Base-by-base conservation (phyloP, 2,797 vertebrate genomes). In the Falco peregrinus region DNA sequence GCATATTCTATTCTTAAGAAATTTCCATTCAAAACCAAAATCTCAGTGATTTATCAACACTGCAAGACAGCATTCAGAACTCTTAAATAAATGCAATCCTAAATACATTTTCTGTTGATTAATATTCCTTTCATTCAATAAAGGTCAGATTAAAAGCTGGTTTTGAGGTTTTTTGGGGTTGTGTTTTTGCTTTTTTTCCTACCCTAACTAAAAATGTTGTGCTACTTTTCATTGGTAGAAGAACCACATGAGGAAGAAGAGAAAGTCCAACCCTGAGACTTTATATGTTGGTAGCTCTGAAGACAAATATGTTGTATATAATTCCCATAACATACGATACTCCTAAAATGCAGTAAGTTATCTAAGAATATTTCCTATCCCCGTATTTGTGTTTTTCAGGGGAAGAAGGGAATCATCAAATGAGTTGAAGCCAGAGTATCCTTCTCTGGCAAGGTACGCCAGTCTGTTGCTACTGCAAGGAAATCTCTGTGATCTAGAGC, bases 91-190 rank as follows among this genome's bases (percentile, higher is more conserved):
- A 61, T 25, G 7, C 16, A 65, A 10, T 50, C 19, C 22, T 47
- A 51, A 70, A 84, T 11, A 6, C 29, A 64, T 64, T 79, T 79
- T 50, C 33, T 63, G 45, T 28, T 28, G 41, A 47, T 43, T 89
- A 73, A 28, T 78, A 87, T 18, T 50, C 4, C 74, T 67, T 82
- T 78, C 12, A 63, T 37, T 81, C 10, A 59, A 64, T 22, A 82
- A 45, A 10, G 13, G 16, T 75, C 29, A 50, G 16, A 79, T 67
- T 77, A 69, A 73, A 88, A 79, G 21, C 6, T 22, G 14, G 5
- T 4, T 63, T 47, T 26, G 26, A 7, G 7, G 1, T 0, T 11
- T 37, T 51, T 45, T 43, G 28, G 1, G 1, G 2, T 41, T 84
- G 25, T 33, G 13, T 17, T 60, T 68, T 12, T 29, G 6, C 3